Percentiles rank a stretch among this genome's conserved stretches.
Conservation (phyloP, 2,797 vertebrate genomes). For the Myotis myotis region DNA sequence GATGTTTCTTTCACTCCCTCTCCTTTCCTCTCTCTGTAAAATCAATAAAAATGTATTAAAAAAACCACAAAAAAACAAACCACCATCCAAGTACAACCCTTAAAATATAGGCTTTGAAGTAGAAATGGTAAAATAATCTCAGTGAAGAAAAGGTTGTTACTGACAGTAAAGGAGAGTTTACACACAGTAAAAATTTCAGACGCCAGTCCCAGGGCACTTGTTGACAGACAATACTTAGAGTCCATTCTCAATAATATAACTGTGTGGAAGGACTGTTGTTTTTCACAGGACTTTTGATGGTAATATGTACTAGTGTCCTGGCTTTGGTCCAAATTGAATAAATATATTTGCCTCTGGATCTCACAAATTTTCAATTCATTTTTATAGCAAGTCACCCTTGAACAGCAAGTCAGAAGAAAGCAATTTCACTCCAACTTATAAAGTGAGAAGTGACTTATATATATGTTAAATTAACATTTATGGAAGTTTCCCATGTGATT, state of each 20-base stretch:
- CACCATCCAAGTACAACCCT: constrained; percentile 51
- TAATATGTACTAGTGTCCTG: constrained; percentile 60
- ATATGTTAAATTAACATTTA: constrained; percentile 13
- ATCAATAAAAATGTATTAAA: not conserved
- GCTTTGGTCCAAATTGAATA: constrained; percentile 48
- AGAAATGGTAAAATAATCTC: constrained; percentile 65
- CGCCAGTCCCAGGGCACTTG: constrained; percentile 16
- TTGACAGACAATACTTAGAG: constrained; percentile 56
- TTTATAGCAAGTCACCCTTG: constrained; percentile 31
- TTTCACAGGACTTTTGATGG: constrained; percentile 54
- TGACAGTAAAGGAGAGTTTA: constrained; percentile 42
- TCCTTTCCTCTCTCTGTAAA: no score
- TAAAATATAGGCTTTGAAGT: constrained; percentile 59
- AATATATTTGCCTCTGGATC: constrained; percentile 46
- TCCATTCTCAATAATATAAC: constrained; percentile 44
- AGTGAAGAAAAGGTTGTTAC: constrained; percentile 57
- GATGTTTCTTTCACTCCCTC: no score
- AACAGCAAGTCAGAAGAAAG: constrained; percentile 51
- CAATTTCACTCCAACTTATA: not conserved
- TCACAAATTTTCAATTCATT: constrained; percentile 46
- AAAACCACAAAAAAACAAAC: not conserved
- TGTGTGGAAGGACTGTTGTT: constrained; percentile 52
- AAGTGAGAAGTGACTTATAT: constrained; percentile 30
- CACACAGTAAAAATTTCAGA: constrained; percentile 23
- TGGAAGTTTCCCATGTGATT: not conserved